phyloP scores from a whole-genome alignment of 2,113 vertebrate species.

The Seriola dumerili region DNA sequence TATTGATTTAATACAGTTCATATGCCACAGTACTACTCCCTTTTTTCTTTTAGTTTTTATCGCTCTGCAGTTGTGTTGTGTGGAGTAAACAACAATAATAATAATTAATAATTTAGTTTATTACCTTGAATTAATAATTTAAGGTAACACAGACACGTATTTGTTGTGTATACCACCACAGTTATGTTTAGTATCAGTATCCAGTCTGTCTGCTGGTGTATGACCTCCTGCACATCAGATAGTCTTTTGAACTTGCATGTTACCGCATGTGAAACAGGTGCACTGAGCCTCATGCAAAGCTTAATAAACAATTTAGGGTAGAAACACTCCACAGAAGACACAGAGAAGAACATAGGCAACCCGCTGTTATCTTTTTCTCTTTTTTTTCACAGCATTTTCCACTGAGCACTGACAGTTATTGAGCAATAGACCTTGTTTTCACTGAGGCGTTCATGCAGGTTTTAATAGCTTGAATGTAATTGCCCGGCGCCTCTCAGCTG shows the following conservation, averaged over 20 bases:
- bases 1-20: neutral
- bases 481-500: constrained; percentile 36
- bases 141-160: neutral
- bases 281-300: neutral
- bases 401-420: constrained; percentile 19
- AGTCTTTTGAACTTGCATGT: constrained; percentile 15
- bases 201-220: neutral
- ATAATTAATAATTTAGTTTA: too few relatives aligned
- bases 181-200: neutral
- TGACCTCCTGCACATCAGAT: constrained; percentile 22
- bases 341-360: constrained; percentile 16
- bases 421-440: constrained; percentile 58
- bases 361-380: neutral
- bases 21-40: neutral
- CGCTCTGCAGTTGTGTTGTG: neutral
- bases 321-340: neutral
- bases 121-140: neutral
- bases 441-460: constrained; percentile 28
- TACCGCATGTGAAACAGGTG: constrained; percentile 12
- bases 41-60: neutral
- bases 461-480: constrained; percentile 49
- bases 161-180: neutral
- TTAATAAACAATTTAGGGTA: constrained; percentile 37
- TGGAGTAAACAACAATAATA: neutral
- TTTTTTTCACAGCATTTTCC: constrained; percentile 5